A percentile compares a stretch with the other conserved stretches of the same genome.
These are phyloP conservation scores for Microctenopoma stevenorrisi DNA, from an alignment of 2,797 vertebrate genomes.

Conservation along the genomic window DNA sequence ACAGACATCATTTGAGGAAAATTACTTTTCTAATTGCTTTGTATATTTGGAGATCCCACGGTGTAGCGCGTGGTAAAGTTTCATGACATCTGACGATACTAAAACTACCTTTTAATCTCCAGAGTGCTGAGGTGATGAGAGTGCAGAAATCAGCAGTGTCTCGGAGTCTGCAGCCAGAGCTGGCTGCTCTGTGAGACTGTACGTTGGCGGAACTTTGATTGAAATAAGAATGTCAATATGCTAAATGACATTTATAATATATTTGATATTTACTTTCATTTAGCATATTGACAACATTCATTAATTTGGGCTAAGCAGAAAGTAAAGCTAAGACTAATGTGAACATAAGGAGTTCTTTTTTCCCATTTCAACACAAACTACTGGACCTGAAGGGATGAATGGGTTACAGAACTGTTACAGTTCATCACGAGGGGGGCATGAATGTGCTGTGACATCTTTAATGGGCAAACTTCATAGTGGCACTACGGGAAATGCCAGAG, in stretches of 20 bases:
- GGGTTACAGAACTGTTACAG: background rate
- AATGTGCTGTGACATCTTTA: background rate
- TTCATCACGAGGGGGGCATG: background rate
- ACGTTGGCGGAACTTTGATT: background rate
- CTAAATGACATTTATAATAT: conserved; percentile 2
- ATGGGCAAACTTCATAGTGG: background rate
- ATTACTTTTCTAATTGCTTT: conserved; percentile 32
- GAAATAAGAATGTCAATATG: conserved; percentile 2
- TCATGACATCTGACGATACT: conserved; percentile 6
- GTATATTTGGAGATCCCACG: conserved; percentile 9
- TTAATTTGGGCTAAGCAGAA: background rate
- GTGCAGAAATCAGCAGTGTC: conserved; percentile 1
- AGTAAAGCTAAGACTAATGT: background rate
- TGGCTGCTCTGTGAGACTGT: background rate
- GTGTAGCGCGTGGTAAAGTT: conserved; percentile 6
- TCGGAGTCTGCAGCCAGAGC: background rate
- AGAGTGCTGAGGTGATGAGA: background rate
- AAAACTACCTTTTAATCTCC: conserved; percentile 23
- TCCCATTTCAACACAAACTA: background rate
- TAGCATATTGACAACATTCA: conserved; percentile 1
- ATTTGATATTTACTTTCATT: background rate
- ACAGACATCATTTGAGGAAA: conserved; percentile 14
- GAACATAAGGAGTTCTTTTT: no score
- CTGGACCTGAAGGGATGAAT: background rate
- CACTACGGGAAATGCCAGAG: background rate